Evolutionary conservation across 2,888 invertebrate genomes (phyloP).

Genomic region (Mylabris sibirica): DNA sequence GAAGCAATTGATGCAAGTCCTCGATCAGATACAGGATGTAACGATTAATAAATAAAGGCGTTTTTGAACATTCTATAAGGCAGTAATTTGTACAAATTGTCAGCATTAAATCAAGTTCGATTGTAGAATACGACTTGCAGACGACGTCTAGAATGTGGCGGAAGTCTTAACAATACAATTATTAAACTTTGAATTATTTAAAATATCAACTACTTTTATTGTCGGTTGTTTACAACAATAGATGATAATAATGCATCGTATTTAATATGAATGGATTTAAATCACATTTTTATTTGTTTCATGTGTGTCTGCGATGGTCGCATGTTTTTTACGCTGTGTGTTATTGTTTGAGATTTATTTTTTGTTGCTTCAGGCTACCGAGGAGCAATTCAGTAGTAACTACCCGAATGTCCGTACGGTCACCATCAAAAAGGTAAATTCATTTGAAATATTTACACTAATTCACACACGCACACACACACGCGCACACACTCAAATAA

Average conservation of each 20-base stretch:
- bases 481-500: neutral
- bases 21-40: too few species aligned
- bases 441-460: slow-evolving; percentile 13
- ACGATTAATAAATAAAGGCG: too few species aligned
- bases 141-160: neutral
- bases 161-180: neutral
- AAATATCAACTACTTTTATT: neutral
- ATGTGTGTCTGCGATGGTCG: slow-evolving; percentile 22
- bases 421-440: slow-evolving; percentile 81
- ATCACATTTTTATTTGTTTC: too few species aligned
- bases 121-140: too few species aligned
- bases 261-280: neutral
- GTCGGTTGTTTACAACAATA: slow-evolving; percentile 1
- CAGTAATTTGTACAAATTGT: too few species aligned
- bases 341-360: slow-evolving; percentile 52
- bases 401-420: slow-evolving; percentile 83
- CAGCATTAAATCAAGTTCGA: too few species aligned
- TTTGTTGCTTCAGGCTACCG: slow-evolving; percentile 68
- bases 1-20: too few species aligned
- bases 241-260: slow-evolving; percentile 27
- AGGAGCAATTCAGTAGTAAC: slow-evolving; percentile 72
- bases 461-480: neutral
- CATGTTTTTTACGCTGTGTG: slow-evolving; percentile 50
- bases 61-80: too few species aligned
- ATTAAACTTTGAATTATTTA: neutral